Conservation (phyloP, 2,797 vertebrate species). For the Oreochromis grahami region DNA sequence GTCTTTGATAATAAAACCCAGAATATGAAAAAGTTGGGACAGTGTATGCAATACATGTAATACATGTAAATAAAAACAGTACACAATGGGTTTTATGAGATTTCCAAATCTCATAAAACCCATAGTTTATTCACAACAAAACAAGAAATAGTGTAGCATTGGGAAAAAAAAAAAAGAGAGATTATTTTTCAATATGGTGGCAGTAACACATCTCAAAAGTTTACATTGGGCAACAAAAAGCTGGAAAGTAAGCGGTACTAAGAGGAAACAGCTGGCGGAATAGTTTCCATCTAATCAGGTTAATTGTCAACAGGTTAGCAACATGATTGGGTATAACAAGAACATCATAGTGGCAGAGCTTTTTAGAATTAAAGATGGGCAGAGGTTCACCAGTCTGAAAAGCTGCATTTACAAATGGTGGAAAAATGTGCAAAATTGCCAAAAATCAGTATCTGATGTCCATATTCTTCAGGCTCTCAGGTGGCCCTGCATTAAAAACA, state of each 20-base stretch:
- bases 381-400: background rate
- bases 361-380: background rate
- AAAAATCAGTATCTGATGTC: background rate
- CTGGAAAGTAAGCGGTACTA: background rate
- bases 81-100: background rate
- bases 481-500: background rate
- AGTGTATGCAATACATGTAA: background rate
- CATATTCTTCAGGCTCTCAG: background rate
- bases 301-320: background rate
- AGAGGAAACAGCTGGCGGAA: background rate
- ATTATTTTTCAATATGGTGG: background rate
- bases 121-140: background rate
- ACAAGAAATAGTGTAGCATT: background rate
- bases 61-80: background rate
- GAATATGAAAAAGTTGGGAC: background rate
- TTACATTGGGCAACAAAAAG: background rate
- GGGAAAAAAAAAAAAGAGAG: background rate
- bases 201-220: background rate
- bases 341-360: background rate
- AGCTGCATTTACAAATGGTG: background rate
- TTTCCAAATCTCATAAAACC: background rate
- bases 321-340: background rate
- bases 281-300: background rate
- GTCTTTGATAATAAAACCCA: background rate
- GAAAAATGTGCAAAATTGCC: background rate